phyloP scores from a whole-genome alignment of 2,113 vertebrate genomes.

The Ptyas mucosa region DNA sequence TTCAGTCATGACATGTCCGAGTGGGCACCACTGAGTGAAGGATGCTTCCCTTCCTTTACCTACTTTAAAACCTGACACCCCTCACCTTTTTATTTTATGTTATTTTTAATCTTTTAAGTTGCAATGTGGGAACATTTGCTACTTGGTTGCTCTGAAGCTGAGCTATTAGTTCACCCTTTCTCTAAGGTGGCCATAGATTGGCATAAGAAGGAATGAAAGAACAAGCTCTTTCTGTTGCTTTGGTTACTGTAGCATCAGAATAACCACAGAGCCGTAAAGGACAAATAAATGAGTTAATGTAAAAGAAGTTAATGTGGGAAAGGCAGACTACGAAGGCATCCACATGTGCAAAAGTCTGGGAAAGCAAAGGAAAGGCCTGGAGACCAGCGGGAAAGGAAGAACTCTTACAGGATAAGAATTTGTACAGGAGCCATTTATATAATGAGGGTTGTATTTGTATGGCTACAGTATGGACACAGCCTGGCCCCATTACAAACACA shows the following conservation, averaged over 20 bases:
- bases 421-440: neutral
- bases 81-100: too few relatives aligned
- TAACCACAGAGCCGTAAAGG: neutral
- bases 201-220: neutral
- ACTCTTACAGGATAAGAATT: neutral
- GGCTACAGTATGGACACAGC: neutral
- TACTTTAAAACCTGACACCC: too few relatives aligned
- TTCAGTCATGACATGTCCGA: neutral
- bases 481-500: neutral
- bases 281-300: neutral
- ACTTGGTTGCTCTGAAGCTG: neutral
- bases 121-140: neutral
- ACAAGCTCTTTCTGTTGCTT: neutral
- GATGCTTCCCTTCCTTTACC: neutral
- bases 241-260: neutral
- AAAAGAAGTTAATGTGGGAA: neutral
- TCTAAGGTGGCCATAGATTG: neutral
- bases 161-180: neutral
- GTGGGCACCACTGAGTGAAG: neutral
- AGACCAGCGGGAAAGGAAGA: neutral
- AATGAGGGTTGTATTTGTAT: neutral
- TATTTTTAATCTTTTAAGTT: neutral
- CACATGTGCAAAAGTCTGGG: neutral
- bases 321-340: neutral
- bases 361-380: neutral